A percentile compares a stretch with the other conserved stretches of the same genome.
phyloP scores from a whole-genome alignment of 2,888 invertebrate species.

The Macrosiphum euphorbiae region DNA sequence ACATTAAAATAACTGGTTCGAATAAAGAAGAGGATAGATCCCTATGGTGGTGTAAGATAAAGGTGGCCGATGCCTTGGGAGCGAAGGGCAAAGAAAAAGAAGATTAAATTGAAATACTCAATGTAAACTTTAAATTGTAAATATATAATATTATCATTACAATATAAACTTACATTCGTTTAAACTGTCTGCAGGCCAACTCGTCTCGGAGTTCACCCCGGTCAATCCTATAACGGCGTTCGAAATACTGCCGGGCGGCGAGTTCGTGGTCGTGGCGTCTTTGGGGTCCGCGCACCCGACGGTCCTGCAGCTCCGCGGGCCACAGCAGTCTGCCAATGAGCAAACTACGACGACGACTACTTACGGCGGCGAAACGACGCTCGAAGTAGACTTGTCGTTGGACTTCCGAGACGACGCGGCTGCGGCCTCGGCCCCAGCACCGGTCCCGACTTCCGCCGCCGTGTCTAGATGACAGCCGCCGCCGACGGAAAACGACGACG shows the following conservation, averaged over 20 bases:
- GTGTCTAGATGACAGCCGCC: conserved; percentile 58
- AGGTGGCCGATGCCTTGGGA: background rate
- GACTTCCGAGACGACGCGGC: conserved; percentile 45
- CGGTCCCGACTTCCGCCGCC: background rate
- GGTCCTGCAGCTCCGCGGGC: conserved; percentile 76
- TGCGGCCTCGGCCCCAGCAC: background rate
- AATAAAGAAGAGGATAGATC: background rate
- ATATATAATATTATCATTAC: background rate
- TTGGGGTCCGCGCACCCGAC: conserved; percentile 78
- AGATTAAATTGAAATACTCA: background rate
- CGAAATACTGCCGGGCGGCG: conserved; percentile 82
- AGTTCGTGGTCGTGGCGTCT: conserved; percentile 78
- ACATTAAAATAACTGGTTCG: background rate
- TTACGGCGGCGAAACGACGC: conserved; percentile 12
- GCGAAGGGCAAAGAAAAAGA: background rate
- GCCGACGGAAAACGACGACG: background rate
- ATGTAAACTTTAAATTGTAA: background rate
- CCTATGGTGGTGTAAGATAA: background rate
- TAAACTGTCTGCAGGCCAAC: conserved; percentile 75
- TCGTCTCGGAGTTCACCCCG: conserved; percentile 85
- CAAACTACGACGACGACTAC: background rate
- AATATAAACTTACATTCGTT: background rate
- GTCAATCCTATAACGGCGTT: conserved; percentile 81
- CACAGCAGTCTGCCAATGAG: conserved; percentile 66
- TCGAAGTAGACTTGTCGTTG: conserved; percentile 44